Evolutionary conservation across 2,888 invertebrate species (phyloP), one percentile per base, ranked within the genome.

Genomic region (Cataglyphis rosenhaueri): DNA sequence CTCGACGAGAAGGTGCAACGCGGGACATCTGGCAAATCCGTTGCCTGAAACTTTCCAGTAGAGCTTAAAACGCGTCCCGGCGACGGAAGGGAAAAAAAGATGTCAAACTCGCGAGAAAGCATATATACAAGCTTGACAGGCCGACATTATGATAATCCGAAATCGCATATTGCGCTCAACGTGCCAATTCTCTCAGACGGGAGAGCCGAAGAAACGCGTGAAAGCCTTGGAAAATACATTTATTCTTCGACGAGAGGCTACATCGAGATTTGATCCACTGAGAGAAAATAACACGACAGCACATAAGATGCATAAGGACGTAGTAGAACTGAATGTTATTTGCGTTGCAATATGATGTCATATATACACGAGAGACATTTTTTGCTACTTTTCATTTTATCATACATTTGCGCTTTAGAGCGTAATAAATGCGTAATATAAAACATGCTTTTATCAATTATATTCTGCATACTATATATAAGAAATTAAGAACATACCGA

Each of bases 141-240:
- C 88, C 88, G 87, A 89, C 86, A 92, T 92, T 92, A 92, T 92
- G 91, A 89, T 92, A 92, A 92, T 92, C 88, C 86, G 66, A 79
- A 84, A 88, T 91, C 89, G 88, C 88, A 89, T 92, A 91, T 90
- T 90, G 88, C 82, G 84, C 84, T 84, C 87, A 82, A 83, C 87
- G 70, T 85, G 44, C 38, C 52, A 71, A 55, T 48, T 81, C 83
- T 81, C 85, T 84, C 82, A 62, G 61, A 70, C 59, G 68, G 59
- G 65, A 64, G 74, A 84, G 59, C 57, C 61, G 52, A 52, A 38
- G 62, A 35, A 35, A 71, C 25, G 41, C 61, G 29, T 55, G 70
- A 78, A 55, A 78, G 65, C 78, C 48, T 68, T 12, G 59, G 55
- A 18, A 79, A 41, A 38, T 32, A 68, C 68, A 59, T 82, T 75